A percentile compares a stretch with the other conserved stretches of the same genome.
Conservation (phyloP, 2,888 invertebrate genomes). For the Neoaliturus tenellus region DNA sequence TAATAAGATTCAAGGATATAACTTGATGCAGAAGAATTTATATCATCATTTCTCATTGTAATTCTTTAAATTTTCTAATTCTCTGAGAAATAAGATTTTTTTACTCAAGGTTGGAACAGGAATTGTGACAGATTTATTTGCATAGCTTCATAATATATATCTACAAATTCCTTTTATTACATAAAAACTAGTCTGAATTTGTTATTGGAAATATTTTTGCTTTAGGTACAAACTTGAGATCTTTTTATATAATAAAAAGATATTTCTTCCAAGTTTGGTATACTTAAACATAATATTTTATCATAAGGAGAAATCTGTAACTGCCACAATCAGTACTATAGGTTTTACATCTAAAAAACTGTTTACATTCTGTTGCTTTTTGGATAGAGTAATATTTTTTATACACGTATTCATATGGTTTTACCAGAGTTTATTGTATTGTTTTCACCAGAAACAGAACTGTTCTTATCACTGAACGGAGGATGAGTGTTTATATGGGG, state of each 20-base stretch:
- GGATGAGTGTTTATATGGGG: constrained; percentile 38
- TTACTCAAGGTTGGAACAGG: too few relatives aligned
- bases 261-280: constrained; percentile 18
- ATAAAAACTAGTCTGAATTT: too few relatives aligned
- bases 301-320: not conserved
- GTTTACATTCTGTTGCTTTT: constrained; percentile 12
- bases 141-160: too few relatives aligned
- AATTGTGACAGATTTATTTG: too few relatives aligned
- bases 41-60: too few relatives aligned
- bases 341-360: not conserved
- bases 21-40: too few relatives aligned
- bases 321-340: constrained; percentile 14
- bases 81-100: too few relatives aligned
- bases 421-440: not conserved
- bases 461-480: constrained; percentile 12
- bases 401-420: constrained; percentile 25
- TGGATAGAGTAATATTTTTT: constrained; percentile 35
- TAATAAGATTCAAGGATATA: too few relatives aligned
- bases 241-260: constrained; percentile 45
- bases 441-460: not conserved
- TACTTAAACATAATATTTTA: not conserved
- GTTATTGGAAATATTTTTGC: too few relatives aligned
- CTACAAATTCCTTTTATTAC: too few relatives aligned
- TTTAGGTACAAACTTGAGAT: constrained; percentile 33
- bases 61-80: too few relatives aligned